These are phyloP conservation scores for Plutella xylostella DNA, from an alignment of 2,888 invertebrate species.

Conservation along the genomic window DNA sequence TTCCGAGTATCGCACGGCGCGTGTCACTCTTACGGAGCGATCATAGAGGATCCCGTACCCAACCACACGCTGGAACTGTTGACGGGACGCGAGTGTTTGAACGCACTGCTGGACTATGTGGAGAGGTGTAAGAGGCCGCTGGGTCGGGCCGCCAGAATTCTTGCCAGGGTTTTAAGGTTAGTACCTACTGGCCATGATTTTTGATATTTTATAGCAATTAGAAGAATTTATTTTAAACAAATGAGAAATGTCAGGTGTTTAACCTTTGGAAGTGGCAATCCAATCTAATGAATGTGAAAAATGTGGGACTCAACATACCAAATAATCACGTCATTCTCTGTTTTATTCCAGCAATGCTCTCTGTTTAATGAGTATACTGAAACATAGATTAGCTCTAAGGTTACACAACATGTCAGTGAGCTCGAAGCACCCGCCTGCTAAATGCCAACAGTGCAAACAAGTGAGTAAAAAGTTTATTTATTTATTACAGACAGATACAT, in stretches of 20 bases:
- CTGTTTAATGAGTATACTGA: constrained; percentile 65
- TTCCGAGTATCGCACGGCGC: constrained; percentile 52
- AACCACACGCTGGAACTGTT: constrained; percentile 44
- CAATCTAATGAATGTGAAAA: too few relatives aligned
- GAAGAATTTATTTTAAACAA: too few relatives aligned
- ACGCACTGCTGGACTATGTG: constrained; percentile 58
- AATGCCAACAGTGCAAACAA: constrained; percentile 56
- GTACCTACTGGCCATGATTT: neutral
- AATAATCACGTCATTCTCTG: neutral
- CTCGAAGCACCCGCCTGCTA: constrained; percentile 46
- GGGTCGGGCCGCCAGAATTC: constrained; percentile 60
- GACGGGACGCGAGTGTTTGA: constrained; percentile 44
- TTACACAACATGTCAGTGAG: constrained; percentile 54
- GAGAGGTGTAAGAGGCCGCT: constrained; percentile 52
- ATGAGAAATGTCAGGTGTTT: too few relatives aligned
- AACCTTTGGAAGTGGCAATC: too few relatives aligned
- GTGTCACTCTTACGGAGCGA: constrained; percentile 28
- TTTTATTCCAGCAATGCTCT: constrained; percentile 58
- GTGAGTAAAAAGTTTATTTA: too few relatives aligned
- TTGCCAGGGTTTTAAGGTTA: constrained; percentile 66
- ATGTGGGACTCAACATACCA: too few relatives aligned
- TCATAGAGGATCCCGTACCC: constrained; percentile 35
- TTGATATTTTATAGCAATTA: too few relatives aligned
- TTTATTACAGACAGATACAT: too few relatives aligned
- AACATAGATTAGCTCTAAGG: constrained; percentile 64